Evolutionary conservation across 2,888 invertebrate genomes (phyloP), one percentile per base, ranked within the genome.

Genomic region (Criorhina ranunculi): DNA sequence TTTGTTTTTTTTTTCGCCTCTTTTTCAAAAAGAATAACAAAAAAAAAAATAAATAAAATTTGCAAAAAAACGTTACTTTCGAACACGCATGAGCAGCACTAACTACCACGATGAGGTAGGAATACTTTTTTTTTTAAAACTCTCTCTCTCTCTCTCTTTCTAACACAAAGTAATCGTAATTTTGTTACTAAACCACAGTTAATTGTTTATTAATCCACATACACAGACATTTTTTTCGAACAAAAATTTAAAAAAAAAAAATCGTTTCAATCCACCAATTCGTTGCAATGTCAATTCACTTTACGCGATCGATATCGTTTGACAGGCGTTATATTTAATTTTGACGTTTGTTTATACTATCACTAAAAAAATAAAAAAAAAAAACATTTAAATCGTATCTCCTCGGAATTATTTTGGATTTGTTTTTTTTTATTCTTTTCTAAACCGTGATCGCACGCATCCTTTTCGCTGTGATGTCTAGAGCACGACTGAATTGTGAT

Each of bases 401-500:
- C 1, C 24, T 24, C 33, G 55, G 9, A 12, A 24, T 19, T 37
- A 19, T 17, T 19, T 29, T 29, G 7, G 51, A 42, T 35, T 55
- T 59, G 44, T 29, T 35, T 5, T 57, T 62, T 42, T 46, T 0
- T 62, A 29, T 37, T 44, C 33, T 24, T 17, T n/a, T 62, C 29
- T 73, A 73, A 62, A 69, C 62, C 83, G 83, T 73, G 53, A 69
- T 49, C 53, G 40, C 53, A 62, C 62, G 55, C 83, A 83, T 79
- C 72, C 79, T 73, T 69, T 37, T 17, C 79, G 62, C n/a, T 73
- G 37, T 55, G 83, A 79, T 83, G 83, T 83, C 79, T 83, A 78
- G 83, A 83, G 62, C 83, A 79, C 83, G 73, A 83, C 83, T 83
- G 83, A 79, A 79, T 73, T 83, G 83, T 73, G 24, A 46, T 79